Evolutionary conservation across 2,888 invertebrate species (phyloP), one percentile per base, ranked within the genome.

Genomic region (Xestoiulus laeticollis): DNA sequence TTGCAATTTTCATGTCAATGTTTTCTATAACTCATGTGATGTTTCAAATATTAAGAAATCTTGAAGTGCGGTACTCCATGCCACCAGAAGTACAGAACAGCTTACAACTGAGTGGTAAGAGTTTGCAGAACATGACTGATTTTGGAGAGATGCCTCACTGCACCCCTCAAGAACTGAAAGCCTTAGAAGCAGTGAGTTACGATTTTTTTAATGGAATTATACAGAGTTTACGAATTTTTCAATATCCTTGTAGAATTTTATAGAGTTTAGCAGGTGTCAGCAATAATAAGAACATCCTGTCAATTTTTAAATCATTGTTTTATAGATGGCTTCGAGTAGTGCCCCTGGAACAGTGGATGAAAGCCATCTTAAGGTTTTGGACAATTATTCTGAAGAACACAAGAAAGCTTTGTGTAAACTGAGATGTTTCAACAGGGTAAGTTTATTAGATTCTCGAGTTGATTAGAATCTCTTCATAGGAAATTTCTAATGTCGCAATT

Each of bases 41-140:
- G 16, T 38, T n/a, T 16, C 4, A 85, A 38, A 22, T 32, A 4
- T 85, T 85, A 22, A 89, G 89, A 26, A 87, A 84, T 87, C 78
- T 89, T 26, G 89, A 89, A 88, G 88, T 89, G 30, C 87, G 88
- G 22, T 89, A 89, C 78, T 82, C 48, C 22, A 26, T 89, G n/a
- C 53, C 86, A 26, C 82, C 87, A 68, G 86, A 86, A 22, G 44
- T 14, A 4, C 85, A 85, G 38, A 32, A 26, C n/a, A 43, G 16
- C 43, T 14, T 85, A 14, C 16, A 53, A 53, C n/a, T 53, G n/a
- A 19, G 19, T 53, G 85, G 43, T 14, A 16, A 85, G 33, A 85
- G 43, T 19, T 16, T 38, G n/a, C 38, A 85, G 14, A 33, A 38
- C n/a, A 26, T 26, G 26, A 22, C 32, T 32, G 84, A 87, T 1